Conservation (phyloP, 2,113 vertebrate genomes). For the Fregata magnificens region DNA sequence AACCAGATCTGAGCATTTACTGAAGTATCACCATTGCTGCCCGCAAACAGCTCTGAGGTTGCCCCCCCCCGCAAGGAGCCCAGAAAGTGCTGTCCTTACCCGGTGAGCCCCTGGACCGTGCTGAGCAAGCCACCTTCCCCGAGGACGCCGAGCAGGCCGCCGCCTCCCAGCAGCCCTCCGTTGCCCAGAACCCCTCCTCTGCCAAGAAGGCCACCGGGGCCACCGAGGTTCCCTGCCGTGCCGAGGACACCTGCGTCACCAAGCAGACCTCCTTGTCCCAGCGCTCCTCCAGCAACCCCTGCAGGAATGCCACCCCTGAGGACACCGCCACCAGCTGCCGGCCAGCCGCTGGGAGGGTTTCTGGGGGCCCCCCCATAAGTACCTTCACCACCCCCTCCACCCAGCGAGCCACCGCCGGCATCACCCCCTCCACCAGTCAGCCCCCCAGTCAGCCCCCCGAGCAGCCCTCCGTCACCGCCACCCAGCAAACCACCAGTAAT, state of each 20-base stretch:
- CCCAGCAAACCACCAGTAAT: conserved; percentile 27
- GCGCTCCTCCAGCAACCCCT: background rate
- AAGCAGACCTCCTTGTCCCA: conserved; percentile 48
- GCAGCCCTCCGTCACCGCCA: background rate
- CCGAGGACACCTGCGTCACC: conserved; percentile 18
- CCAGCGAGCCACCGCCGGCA: background rate
- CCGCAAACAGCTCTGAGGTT: too few species aligned
- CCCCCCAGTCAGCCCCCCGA: background rate
- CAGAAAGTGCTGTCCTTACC: background rate
- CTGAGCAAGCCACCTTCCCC: conserved; percentile 67
- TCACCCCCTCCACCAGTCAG: background rate
- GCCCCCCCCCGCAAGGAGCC: too few species aligned
- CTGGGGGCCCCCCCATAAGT: fast-evolving
- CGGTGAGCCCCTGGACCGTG: conserved; percentile 63
- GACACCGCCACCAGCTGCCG: background rate
- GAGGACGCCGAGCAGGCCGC: conserved; percentile 56
- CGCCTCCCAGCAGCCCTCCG: conserved; percentile 56
- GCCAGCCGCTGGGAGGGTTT: background rate
- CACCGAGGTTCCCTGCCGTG: background rate
- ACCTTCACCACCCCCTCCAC: background rate
- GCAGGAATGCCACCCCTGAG: background rate
- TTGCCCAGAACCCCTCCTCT: conserved; percentile 62
- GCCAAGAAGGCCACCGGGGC: conserved; percentile 42
- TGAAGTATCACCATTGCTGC: background rate
- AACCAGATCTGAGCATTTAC: background rate